Evolutionary conservation across 2,888 invertebrate species (phyloP).

Genomic region (Dryocosmus kuriphilus): DNA sequence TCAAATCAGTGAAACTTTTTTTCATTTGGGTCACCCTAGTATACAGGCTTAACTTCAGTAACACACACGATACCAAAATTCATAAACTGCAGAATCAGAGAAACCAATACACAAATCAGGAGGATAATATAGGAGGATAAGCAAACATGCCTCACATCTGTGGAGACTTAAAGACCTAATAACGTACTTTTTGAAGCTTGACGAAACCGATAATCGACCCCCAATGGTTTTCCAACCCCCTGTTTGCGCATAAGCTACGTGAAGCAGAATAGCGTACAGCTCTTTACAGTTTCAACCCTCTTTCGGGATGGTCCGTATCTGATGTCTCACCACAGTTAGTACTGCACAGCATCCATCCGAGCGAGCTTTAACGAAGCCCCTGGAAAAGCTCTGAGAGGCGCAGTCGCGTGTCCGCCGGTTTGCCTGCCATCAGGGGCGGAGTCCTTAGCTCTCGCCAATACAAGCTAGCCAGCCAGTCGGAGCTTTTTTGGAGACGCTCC

Average conservation of each 20-base stretch:
- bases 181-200: constrained; percentile 11
- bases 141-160: background rate
- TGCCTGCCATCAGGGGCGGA: constrained; percentile 27
- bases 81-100: background rate
- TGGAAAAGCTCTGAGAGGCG: constrained; percentile 11
- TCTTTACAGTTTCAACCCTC: background rate
- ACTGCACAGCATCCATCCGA: constrained; percentile 30
- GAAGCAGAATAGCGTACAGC: background rate
- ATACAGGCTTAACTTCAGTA: no score
- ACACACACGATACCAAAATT: background rate
- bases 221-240: background rate
- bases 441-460: constrained; percentile 20
- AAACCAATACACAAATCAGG: background rate
- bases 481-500: background rate
- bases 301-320: background rate
- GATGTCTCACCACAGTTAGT: background rate
- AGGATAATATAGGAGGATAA: constrained; percentile 2
- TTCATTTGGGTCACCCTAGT: no score
- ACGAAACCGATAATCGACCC: constrained; percentile 2
- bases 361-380: constrained; percentile 3
- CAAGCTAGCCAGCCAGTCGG: background rate
- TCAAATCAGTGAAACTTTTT: no score
- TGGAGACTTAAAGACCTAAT: background rate
- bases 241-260: background rate
- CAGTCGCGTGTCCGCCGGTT: constrained; percentile 30